Evolutionary conservation across 1,140 invertebrate genomes (phyloP).

Genomic region (Habropoda laboriosa): DNA sequence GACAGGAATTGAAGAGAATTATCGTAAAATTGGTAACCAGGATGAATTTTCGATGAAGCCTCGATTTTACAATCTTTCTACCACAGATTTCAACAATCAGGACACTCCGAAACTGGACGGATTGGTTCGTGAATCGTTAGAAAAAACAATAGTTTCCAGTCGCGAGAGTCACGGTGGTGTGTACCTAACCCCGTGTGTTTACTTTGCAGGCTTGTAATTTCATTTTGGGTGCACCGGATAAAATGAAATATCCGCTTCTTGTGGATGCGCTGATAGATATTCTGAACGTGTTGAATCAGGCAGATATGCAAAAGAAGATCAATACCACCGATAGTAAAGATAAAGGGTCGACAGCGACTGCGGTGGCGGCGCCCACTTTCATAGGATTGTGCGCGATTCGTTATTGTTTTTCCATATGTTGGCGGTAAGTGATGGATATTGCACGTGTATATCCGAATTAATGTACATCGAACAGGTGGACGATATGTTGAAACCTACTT

Average conservation of each 20-base stretch:
- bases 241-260: constrained; percentile 93
- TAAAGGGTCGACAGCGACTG: too few species aligned
- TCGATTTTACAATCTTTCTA: constrained; percentile 93
- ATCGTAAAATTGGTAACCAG: constrained; percentile 87
- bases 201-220: constrained; percentile 91
- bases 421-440: constrained; percentile 86
- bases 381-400: constrained; percentile 91
- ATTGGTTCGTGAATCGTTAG: constrained; percentile 82
- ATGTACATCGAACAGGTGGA: too few species aligned
- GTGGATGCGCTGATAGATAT: constrained; percentile 93
- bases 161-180: too few species aligned
- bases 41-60: constrained; percentile 91
- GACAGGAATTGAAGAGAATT: constrained; percentile 91
- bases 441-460: too few species aligned
- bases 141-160: too few species aligned
- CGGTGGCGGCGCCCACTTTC: constrained; percentile 82
- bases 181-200: too few species aligned
- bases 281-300: constrained; percentile 86
- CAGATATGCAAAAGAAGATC: constrained; percentile 79
- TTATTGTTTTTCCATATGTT: constrained; percentile 94
- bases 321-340: constrained; percentile 75
- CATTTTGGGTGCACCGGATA: constrained; percentile 93
- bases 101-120: constrained; percentile 95
- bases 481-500: background rate
- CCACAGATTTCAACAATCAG: constrained; percentile 88